These are phyloP conservation scores for Myopa tessellatipennis DNA, from an alignment of 2,888 invertebrate genomes.

Conservation along the genomic window DNA sequence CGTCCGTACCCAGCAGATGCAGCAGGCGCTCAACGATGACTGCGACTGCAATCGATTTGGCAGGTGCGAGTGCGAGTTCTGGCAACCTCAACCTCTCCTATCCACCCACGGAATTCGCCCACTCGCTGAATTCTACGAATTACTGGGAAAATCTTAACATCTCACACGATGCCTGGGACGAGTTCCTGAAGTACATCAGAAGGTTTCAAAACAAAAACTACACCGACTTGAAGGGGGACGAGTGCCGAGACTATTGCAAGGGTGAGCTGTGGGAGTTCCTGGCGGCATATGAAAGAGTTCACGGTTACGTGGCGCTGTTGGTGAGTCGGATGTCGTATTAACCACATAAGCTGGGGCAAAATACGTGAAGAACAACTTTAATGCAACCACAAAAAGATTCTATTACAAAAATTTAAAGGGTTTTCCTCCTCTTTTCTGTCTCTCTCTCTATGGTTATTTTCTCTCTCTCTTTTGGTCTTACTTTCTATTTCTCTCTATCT, in stretches of 20 bases:
- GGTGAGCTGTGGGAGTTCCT: slow-evolving; percentile 73
- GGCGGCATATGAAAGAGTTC: slow-evolving; percentile 76
- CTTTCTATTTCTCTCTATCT: slow-evolving; percentile 19
- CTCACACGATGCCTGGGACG: slow-evolving; percentile 56
- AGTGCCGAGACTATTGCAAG: slow-evolving; percentile 71
- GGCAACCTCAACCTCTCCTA: not conserved
- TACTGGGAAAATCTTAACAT: slow-evolving; percentile 47
- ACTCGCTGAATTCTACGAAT: slow-evolving; percentile 17
- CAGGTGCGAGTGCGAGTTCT: no score
- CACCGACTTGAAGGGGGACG: slow-evolving; percentile 45
- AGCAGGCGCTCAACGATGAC: not conserved
- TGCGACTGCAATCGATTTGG: slow-evolving; percentile 13
- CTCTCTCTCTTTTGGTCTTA: not conserved
- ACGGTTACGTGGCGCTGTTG: slow-evolving; percentile 84
- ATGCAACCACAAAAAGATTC: not conserved
- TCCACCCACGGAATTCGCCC: not conserved
- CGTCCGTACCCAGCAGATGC: no score
- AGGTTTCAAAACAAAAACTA: slow-evolving; percentile 30
- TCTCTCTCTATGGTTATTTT: no score
- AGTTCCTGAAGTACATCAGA: slow-evolving; percentile 55
- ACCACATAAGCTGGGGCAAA: no score
- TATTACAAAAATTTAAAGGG: no score
- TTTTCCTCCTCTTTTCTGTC: no score
- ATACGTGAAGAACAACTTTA: not conserved
- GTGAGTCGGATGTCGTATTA: slow-evolving; percentile 70